phyloP scores from a whole-genome alignment of 2,797 vertebrate species.

The Lepus townsendii region DNA sequence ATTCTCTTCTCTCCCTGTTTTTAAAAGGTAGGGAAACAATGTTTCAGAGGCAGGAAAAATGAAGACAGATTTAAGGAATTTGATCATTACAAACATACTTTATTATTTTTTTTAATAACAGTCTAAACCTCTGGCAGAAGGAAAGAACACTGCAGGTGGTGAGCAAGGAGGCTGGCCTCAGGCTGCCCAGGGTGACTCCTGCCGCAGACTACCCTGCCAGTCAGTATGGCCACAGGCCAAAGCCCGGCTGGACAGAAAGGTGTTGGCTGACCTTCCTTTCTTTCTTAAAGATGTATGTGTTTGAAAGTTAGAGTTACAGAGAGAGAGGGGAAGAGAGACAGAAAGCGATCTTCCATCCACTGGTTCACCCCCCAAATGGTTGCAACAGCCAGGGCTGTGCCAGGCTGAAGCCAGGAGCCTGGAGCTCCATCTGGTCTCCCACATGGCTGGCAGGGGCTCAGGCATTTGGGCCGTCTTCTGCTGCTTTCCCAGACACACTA shows the following conservation, averaged over 20 bases:
- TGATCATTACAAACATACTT: background rate
- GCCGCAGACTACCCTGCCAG: background rate
- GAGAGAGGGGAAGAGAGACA: no score
- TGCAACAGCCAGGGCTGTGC: no score
- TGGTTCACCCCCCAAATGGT: no score
- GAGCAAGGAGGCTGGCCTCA: background rate
- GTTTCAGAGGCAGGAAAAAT: background rate
- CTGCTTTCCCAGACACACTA: no score
- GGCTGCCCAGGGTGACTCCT: background rate
- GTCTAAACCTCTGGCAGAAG: background rate
- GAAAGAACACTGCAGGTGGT: background rate
- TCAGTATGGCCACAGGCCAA: background rate
- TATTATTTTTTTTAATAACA: background rate
- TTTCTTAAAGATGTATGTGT: no score
- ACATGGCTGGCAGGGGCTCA: no score
- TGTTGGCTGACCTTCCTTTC: background rate
- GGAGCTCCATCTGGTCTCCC: no score
- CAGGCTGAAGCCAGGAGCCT: no score
- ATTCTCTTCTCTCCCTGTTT: no score
- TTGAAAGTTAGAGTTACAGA: no score
- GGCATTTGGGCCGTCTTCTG: no score
- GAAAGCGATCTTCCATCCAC: no score
- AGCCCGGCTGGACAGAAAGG: background rate
- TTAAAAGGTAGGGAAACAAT: background rate
- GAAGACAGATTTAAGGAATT: slow-evolving; percentile 3